These are phyloP conservation scores for Benthosema pterotum DNA, from an alignment of 2,797 vertebrate genomes.

Conservation along the genomic window DNA sequence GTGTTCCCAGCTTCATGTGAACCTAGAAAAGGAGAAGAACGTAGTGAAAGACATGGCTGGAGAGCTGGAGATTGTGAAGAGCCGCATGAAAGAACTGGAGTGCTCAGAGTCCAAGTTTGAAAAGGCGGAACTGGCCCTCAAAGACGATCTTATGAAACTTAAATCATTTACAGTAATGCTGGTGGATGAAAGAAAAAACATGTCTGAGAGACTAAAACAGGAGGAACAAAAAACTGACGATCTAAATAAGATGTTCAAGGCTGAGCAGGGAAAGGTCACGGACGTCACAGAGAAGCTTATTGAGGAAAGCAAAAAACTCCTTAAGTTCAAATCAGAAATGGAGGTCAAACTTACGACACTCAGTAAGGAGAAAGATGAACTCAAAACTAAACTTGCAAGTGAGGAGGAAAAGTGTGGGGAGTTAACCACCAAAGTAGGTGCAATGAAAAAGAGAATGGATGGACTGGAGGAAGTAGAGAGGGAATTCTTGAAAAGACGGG, in stretches of 20 bases:
- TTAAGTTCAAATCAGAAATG: constrained; percentile 94
- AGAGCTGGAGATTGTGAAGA: constrained; percentile 88
- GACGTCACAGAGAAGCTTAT: constrained; percentile 96
- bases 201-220: constrained; percentile 90
- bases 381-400: constrained; percentile 80
- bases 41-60: constrained; percentile 85
- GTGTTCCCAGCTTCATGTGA: constrained; percentile 85
- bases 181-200: constrained; percentile 92
- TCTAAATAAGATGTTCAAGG: constrained; percentile 86
- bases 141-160: constrained; percentile 92
- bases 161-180: constrained; percentile 93
- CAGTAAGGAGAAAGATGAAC: constrained; percentile 85
- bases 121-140: constrained; percentile 87
- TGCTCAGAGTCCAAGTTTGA: constrained; percentile 85
- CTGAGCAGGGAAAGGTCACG: constrained; percentile 92
- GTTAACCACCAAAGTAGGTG: constrained; percentile 79
- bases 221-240: constrained; percentile 90
- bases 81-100: constrained; percentile 88
- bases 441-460: constrained; percentile 86
- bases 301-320: constrained; percentile 95
- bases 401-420: constrained; percentile 87
- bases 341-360: constrained; percentile 86
- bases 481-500: constrained; percentile 76
- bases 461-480: constrained; percentile 84
- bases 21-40: constrained; percentile 89